A percentile compares a stretch with the other conserved stretches of the same genome.
Conservation (phyloP, 2,888 invertebrate species). For the Plusia festucae region DNA sequence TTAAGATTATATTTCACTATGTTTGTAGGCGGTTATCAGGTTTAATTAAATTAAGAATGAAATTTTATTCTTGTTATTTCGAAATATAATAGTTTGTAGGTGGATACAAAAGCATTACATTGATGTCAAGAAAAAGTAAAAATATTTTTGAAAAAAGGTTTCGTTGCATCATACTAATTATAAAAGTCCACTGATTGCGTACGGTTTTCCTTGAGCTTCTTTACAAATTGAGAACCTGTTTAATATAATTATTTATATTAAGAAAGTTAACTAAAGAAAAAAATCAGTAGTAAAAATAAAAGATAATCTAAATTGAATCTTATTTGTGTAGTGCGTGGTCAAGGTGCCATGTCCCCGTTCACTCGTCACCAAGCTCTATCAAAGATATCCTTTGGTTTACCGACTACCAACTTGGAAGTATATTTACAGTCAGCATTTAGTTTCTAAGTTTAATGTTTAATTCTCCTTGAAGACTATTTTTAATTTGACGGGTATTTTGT, state of each 20-base stretch:
- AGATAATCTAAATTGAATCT: constrained; percentile 27
- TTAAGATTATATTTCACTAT: constrained; percentile 12
- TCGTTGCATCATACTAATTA: no score
- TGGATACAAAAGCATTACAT: background rate
- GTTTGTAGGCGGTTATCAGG: background rate
- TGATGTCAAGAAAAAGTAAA: background rate
- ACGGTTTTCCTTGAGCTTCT: no score
- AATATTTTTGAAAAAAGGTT: background rate
- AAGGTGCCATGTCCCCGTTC: constrained; percentile 60
- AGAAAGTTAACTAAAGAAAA: no score
- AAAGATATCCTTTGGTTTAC: constrained; percentile 38
- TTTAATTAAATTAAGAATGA: background rate
- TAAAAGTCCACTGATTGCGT: no score
- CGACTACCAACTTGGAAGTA: constrained; percentile 40
- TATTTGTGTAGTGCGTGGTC: constrained; percentile 52
- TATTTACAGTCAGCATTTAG: constrained; percentile 37
- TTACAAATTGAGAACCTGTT: background rate
- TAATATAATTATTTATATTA: background rate
- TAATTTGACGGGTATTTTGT: background rate
- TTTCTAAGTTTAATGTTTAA: constrained; percentile 18
- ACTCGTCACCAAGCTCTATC: constrained; percentile 60
- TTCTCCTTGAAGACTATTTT: constrained; percentile 8
- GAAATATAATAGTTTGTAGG: background rate
- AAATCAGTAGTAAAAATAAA: background rate
- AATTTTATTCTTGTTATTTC: background rate